Evolutionary conservation across 2,888 invertebrate genomes (phyloP).

Genomic region (Melolontha melolontha): DNA sequence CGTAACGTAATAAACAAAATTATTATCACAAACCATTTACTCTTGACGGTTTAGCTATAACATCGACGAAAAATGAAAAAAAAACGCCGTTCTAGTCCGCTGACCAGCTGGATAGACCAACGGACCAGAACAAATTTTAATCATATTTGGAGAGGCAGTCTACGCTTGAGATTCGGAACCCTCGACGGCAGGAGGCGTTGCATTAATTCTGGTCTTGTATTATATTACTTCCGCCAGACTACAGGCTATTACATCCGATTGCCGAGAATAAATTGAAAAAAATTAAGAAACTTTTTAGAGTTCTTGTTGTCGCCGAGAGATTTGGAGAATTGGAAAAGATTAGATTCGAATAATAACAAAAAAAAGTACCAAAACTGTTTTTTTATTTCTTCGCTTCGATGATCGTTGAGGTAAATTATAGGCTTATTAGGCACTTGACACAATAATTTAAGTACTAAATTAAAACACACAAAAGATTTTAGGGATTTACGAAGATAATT

Average conservation of each 20-base stretch:
- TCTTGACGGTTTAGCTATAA: background rate
- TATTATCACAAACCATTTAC: constrained; percentile 25
- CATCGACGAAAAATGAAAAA: constrained; percentile 13
- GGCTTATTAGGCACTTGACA: no score
- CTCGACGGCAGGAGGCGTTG: constrained; percentile 43
- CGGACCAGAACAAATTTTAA: constrained; percentile 43
- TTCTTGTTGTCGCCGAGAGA: constrained; percentile 16
- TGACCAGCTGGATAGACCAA: constrained; percentile 1
- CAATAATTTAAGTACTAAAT: no score
- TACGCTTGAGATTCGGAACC: constrained; percentile 38
- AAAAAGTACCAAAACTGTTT: constrained; percentile 8
- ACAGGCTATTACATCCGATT: constrained; percentile 45
- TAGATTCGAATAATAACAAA: constrained; percentile 30
- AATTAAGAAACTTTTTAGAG: constrained; percentile 34
- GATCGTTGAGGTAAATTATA: no score
- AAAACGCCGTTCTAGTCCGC: constrained; percentile 6
- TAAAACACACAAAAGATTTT: no score
- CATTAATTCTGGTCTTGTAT: constrained; percentile 45
- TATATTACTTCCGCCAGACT: constrained; percentile 47
- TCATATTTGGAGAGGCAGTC: constrained; percentile 40
- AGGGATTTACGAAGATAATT: no score
- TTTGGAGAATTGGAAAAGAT: constrained; percentile 22
- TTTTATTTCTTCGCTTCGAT: background rate
- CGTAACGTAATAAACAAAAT: constrained; percentile 18
- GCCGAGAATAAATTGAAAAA: constrained; percentile 42